These are phyloP conservation scores for Silurus meridionalis DNA, from an alignment of 2,113 vertebrate genomes.

Conservation along the genomic window DNA sequence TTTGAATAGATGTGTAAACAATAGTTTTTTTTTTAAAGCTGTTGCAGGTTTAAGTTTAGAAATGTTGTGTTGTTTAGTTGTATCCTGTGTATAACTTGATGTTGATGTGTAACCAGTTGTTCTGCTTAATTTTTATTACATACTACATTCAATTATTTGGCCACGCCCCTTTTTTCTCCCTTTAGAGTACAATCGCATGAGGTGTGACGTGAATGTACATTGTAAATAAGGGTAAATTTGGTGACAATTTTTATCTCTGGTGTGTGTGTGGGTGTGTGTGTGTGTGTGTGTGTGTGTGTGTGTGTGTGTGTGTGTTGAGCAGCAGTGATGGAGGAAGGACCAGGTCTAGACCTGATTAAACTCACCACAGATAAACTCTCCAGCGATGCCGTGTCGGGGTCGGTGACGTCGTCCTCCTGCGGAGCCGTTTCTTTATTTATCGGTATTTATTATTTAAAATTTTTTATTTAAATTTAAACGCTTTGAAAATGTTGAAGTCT, in stretches of 20 bases:
- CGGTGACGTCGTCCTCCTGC: conserved; percentile 79
- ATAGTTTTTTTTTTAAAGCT: too few relatives aligned
- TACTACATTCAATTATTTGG: not conserved
- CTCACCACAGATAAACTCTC: conserved; percentile 80
- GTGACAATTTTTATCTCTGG: too few relatives aligned
- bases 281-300: not conserved
- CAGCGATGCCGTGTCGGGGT: conserved; percentile 76
- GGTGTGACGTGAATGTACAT: not conserved
- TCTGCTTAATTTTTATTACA: too few relatives aligned
- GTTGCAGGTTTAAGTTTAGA: too few relatives aligned
- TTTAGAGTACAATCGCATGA: not conserved
- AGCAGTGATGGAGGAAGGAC: conserved; percentile 54
- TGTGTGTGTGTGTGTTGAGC: not conserved
- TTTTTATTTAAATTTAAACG: not conserved
- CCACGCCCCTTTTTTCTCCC: not conserved
- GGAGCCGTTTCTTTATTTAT: conserved; percentile 88
- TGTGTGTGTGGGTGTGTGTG: not conserved
- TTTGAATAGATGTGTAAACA: too few relatives aligned
- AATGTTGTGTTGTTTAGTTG: too few relatives aligned
- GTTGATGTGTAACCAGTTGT: not conserved
- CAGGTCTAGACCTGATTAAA: conserved; percentile 75
- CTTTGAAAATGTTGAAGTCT: not conserved
- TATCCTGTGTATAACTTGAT: too few relatives aligned
- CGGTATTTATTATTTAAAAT: conserved; percentile 65
- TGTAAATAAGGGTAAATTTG: too few relatives aligned